Conservation (phyloP, 2,797 vertebrate species). For the Glyptemys insculpta region DNA sequence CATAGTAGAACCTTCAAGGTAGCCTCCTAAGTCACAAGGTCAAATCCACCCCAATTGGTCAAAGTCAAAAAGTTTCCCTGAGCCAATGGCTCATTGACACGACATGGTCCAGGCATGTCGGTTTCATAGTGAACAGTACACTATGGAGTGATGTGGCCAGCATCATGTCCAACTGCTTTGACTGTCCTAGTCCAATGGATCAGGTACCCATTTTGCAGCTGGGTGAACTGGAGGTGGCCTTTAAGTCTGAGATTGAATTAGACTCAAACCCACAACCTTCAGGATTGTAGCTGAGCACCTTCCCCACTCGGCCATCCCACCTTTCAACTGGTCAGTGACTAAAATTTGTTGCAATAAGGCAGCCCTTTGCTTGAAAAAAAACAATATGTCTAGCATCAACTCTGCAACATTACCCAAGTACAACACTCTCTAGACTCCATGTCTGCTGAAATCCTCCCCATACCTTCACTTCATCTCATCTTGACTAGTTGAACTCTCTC, state of each 20-base stretch:
- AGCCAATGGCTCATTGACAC: background rate
- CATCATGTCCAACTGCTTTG: background rate
- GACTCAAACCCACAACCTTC: too few species aligned
- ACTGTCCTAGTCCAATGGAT: background rate
- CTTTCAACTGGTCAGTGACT: background rate
- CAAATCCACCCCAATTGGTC: background rate
- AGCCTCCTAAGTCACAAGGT: conserved; percentile 22
- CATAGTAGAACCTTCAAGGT: conserved; percentile 37
- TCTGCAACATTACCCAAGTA: background rate
- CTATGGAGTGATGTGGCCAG: background rate
- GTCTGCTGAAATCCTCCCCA: background rate
- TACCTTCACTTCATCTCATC: background rate
- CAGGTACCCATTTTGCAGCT: background rate
- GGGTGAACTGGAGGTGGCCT: background rate
- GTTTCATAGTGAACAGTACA: background rate
- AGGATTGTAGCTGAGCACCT: background rate
- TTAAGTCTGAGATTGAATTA: too few species aligned
- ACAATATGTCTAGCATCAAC: background rate
- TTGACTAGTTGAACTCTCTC: background rate
- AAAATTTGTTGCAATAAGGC: background rate
- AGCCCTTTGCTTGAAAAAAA: background rate
- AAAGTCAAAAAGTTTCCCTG: background rate
- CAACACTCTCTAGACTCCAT: background rate
- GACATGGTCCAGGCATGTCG: background rate
- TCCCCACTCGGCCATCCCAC: background rate